Evolutionary conservation across 2,888 invertebrate genomes (phyloP).

Genomic region (Chydorus sphaericus): DNA sequence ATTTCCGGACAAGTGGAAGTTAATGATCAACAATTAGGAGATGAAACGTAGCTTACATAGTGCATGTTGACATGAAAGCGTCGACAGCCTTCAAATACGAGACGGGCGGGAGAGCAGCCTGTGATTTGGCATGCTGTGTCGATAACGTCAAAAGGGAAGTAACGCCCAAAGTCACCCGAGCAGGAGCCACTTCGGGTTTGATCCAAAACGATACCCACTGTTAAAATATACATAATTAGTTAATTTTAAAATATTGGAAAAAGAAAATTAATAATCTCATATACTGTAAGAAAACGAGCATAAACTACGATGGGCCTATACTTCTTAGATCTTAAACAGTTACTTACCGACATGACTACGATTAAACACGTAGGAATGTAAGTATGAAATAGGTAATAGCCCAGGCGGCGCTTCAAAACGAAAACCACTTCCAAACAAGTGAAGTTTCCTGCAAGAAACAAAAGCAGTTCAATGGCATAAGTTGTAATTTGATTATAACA

Average conservation of each 20-base stretch:
- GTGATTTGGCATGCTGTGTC: slow-evolving; percentile 85
- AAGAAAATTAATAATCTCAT: neutral
- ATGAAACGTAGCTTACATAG: slow-evolving; percentile 42
- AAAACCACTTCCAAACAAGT: slow-evolving; percentile 83
- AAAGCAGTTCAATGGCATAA: slow-evolving; percentile 20
- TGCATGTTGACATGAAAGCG: slow-evolving; percentile 84
- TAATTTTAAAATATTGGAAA: neutral
- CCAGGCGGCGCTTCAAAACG: slow-evolving; percentile 69
- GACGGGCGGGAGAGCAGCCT: slow-evolving; percentile 81
- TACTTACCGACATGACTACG: slow-evolving; percentile 63
- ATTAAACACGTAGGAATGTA: slow-evolving; percentile 88
- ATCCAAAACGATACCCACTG: slow-evolving; percentile 94
- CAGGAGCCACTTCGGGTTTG: slow-evolving; percentile 85
- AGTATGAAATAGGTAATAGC: slow-evolving; percentile 84
- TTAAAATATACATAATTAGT: slow-evolving; percentile 20
- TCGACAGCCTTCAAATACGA: slow-evolving; percentile 86
- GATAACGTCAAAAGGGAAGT: slow-evolving; percentile 76
- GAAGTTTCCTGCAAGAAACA: slow-evolving; percentile 54
- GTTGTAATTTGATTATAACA: too few species aligned
- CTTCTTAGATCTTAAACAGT: neutral
- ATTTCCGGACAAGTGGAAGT: too few species aligned
- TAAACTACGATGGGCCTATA: neutral
- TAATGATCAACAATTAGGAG: neutral
- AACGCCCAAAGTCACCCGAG: slow-evolving; percentile 79
- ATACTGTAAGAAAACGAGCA: neutral